Conservation (phyloP, 2,113 vertebrate genomes). For the Pao palembangensis region DNA sequence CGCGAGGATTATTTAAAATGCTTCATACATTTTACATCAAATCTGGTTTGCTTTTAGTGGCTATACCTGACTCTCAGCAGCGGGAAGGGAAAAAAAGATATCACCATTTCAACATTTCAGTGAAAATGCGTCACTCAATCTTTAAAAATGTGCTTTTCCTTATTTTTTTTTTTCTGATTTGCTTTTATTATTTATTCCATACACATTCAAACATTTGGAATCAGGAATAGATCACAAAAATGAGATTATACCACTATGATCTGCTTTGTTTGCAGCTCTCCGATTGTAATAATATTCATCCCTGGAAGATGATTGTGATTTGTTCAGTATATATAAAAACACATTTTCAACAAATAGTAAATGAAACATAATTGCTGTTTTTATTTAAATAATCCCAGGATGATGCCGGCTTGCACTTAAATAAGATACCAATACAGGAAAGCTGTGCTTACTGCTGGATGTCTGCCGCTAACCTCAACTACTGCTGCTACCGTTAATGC, state of each 20-base stretch:
- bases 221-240: constrained; percentile 9
- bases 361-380: neutral
- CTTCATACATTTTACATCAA: neutral
- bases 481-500: too few species aligned
- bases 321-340: neutral
- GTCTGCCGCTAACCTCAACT: too few species aligned
- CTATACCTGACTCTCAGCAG: neutral
- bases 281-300: neutral
- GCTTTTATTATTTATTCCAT: constrained; percentile 27
- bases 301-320: neutral
- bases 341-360: neutral
- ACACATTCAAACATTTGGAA: constrained; percentile 2
- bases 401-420: neutral
- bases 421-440: too few species aligned
- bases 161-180: too few species aligned
- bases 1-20: neutral
- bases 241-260: neutral
- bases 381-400: neutral
- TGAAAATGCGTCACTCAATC: constrained; percentile 23
- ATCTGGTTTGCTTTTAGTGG: neutral
- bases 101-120: constrained; percentile 38
- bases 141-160: neutral
- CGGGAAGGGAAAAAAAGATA: constrained; percentile 1
- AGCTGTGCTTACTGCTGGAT: too few species aligned
- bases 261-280: constrained; percentile 8